phyloP scores from a whole-genome alignment of 2,888 invertebrate species.

The Sisyra nigra region DNA sequence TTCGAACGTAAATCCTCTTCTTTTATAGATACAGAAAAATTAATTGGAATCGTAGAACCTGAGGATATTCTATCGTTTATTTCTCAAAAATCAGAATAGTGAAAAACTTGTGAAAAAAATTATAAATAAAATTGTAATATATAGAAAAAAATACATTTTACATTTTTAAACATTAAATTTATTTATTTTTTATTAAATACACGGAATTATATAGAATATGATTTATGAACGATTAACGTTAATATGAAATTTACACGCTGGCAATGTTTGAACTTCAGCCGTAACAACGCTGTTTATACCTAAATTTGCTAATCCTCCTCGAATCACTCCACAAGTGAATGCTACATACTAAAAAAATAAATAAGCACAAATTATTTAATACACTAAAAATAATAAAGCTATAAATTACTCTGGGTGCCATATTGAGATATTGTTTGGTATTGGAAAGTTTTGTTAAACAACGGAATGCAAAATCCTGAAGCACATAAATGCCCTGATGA shows the following conservation, averaged over 20 bases:
- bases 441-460: conserved; percentile 78
- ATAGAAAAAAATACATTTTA: not conserved
- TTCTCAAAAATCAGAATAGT: not conserved
- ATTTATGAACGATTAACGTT: conserved; percentile 58
- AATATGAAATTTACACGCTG: conserved; percentile 84
- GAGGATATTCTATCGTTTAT: not conserved
- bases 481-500: conserved; percentile 94
- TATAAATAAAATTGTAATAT: not conserved
- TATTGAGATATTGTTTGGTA: conserved; percentile 80
- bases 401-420: conserved; percentile 60
- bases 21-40: not conserved
- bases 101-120: not conserved
- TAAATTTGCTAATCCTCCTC: conserved; percentile 89
- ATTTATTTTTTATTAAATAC: not conserved
- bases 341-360: conserved; percentile 56
- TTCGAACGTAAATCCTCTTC: not conserved
- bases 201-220: not conserved
- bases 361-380: not conserved
- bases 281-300: conserved; percentile 89
- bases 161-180: not conserved
- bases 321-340: conserved; percentile 87
- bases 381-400: not conserved
- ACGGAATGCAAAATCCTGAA: conserved; percentile 90
- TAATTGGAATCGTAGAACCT: not conserved
- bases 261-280: conserved; percentile 85